Conservation (phyloP, 1,140 invertebrate species). For the Leptestheria dahalacensis region DNA sequence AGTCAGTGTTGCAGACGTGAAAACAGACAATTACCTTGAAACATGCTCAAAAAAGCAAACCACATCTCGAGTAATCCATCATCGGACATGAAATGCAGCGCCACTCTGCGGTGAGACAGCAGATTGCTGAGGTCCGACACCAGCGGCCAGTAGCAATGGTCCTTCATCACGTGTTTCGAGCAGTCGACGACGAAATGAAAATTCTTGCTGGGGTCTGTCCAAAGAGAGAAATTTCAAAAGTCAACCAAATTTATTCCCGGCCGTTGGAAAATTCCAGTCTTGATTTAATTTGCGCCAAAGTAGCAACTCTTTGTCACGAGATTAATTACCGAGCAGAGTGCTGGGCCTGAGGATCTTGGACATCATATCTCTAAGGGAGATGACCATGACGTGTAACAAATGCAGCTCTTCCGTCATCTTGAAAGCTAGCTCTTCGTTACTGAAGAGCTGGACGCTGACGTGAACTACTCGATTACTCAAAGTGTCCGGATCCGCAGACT, state of each 20-base stretch:
- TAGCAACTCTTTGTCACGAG: background rate
- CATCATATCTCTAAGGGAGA: slow-evolving; percentile 87
- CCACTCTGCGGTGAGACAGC: slow-evolving; percentile 79
- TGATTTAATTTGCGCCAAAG: too few relatives aligned
- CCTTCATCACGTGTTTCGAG: slow-evolving; percentile 77
- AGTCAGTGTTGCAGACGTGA: too few relatives aligned
- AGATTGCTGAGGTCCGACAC: slow-evolving; percentile 95
- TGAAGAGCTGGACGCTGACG: slow-evolving; percentile 89
- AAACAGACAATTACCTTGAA: slow-evolving; percentile 85
- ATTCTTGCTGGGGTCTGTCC: slow-evolving; percentile 57
- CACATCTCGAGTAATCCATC: slow-evolving; percentile 76
- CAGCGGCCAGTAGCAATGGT: slow-evolving; percentile 95
- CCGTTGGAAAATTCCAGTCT: background rate
- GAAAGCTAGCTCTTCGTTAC: slow-evolving; percentile 75
- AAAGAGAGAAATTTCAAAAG: slow-evolving; percentile 14
- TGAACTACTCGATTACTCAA: slow-evolving; percentile 90
- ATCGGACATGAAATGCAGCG: slow-evolving; percentile 74
- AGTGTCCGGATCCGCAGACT: slow-evolving; percentile 68
- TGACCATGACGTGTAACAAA: slow-evolving; percentile 84
- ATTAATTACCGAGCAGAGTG: slow-evolving; percentile 53
- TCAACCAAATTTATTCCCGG: slow-evolving; percentile 1
- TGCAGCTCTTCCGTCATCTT: slow-evolving; percentile 80
- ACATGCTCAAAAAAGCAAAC: slow-evolving; percentile 82
- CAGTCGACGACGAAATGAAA: slow-evolving; percentile 88
- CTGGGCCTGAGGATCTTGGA: slow-evolving; percentile 73